These are phyloP conservation scores for Serrognathus titanus DNA, from an alignment of 2,888 invertebrate genomes.

Conservation along the genomic window DNA sequence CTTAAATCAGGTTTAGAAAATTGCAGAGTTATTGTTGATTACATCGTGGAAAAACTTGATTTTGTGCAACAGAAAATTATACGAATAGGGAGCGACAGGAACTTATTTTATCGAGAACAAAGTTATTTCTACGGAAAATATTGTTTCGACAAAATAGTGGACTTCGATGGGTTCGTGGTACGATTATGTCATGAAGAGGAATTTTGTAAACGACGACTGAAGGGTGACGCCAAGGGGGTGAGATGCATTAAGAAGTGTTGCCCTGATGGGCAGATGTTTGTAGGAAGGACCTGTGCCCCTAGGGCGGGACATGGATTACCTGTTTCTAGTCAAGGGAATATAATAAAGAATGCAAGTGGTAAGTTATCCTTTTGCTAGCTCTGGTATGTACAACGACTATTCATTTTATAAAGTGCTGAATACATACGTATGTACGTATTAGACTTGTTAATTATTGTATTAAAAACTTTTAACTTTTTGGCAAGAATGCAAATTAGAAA, in stretches of 20 bases:
- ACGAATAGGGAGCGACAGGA: not conserved
- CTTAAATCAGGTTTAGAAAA: constrained; percentile 32
- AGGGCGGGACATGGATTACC: constrained; percentile 34
- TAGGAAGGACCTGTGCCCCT: constrained; percentile 31
- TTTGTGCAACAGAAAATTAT: not conserved
- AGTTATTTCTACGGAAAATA: constrained; percentile 13
- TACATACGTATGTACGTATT: no score
- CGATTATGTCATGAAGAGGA: constrained; percentile 30
- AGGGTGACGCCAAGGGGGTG: constrained; percentile 6
- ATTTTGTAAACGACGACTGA: constrained; percentile 11
- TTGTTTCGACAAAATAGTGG: constrained; percentile 27
- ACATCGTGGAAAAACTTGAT: constrained; percentile 1
- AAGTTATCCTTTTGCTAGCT: not conserved
- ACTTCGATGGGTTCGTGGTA: constrained; percentile 21
- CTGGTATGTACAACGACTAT: no score
- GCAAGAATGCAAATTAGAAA: no score
- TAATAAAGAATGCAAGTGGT: constrained; percentile 7
- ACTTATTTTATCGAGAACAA: not conserved
- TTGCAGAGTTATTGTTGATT: constrained; percentile 33
- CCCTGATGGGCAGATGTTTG: constrained; percentile 53
- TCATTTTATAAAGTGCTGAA: no score
- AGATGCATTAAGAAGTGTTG: constrained; percentile 56
- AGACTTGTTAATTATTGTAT: no score
- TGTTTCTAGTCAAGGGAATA: constrained; percentile 24
- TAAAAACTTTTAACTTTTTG: no score